phyloP scores from a whole-genome alignment of 2,113 vertebrate species.

The Petromus typicus region DNA sequence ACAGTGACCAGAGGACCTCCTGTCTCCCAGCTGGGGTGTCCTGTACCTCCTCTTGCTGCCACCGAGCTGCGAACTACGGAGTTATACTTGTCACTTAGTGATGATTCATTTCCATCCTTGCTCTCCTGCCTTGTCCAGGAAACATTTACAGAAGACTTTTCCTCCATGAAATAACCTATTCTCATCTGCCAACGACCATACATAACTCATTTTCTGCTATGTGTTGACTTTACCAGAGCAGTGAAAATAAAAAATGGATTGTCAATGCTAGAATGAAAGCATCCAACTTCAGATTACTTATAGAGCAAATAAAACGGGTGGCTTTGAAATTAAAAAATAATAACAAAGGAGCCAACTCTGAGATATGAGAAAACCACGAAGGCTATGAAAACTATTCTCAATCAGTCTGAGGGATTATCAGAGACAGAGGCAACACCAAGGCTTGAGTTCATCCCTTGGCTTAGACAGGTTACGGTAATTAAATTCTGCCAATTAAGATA shows the following conservation, averaged over 20 bases:
- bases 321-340: constrained; percentile 19
- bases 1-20: background rate
- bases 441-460: background rate
- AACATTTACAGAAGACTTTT: constrained; percentile 22
- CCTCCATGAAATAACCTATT: constrained; percentile 38
- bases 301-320: background rate
- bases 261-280: background rate
- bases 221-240: constrained; percentile 8
- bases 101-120: background rate
- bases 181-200: background rate
- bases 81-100: background rate
- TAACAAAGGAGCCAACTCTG: background rate
- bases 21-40: background rate
- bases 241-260: background rate
- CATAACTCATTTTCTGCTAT: constrained; percentile 42
- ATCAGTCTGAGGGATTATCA: background rate
- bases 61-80: background rate
- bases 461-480: background rate
- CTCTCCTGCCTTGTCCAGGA: background rate
- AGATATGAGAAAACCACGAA: background rate
- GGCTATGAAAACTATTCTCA: background rate
- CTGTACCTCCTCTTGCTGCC: background rate
- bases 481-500: background rate
- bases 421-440: background rate
- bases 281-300: constrained; percentile 35